These are phyloP conservation scores for Copidosoma floridanum DNA, from an alignment of 1,140 invertebrate genomes.

Conservation along the genomic window DNA sequence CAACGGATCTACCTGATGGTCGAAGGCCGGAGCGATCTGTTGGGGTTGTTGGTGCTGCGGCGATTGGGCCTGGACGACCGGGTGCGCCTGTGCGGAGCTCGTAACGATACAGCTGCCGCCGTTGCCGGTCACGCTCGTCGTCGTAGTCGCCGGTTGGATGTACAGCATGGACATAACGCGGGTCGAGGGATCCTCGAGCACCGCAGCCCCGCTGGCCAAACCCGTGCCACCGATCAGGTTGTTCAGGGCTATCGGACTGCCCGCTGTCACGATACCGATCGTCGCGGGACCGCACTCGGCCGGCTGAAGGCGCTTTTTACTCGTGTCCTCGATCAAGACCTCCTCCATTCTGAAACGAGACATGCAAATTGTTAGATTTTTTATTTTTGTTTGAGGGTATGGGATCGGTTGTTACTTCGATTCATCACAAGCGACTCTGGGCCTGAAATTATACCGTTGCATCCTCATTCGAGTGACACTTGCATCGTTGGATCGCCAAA, in stretches of 20 bases:
- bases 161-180: conserved; percentile 51
- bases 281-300: neutral
- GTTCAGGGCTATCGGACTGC: neutral
- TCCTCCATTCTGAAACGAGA: conserved; percentile 46
- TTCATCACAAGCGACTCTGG: too few species aligned
- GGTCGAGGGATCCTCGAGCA: conserved; percentile 36
- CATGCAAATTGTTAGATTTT: neutral
- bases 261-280: conserved; percentile 5
- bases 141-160: conserved; percentile 43
- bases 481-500: too few species aligned
- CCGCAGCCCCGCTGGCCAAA: neutral
- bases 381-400: too few species aligned
- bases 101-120: neutral
- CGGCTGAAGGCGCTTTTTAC: conserved; percentile 38
- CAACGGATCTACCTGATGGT: too few species aligned
- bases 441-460: too few species aligned
- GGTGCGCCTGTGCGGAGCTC: neutral
- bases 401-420: too few species aligned
- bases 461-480: too few species aligned
- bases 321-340: conserved; percentile 45
- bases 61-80: too few species aligned
- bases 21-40: conserved; percentile 13
- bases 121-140: conserved; percentile 19
- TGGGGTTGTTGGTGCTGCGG: too few species aligned
- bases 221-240: conserved; percentile 28